Conservation (phyloP, 2,113 vertebrate genomes). For the Apodemus speciosus region DNA sequence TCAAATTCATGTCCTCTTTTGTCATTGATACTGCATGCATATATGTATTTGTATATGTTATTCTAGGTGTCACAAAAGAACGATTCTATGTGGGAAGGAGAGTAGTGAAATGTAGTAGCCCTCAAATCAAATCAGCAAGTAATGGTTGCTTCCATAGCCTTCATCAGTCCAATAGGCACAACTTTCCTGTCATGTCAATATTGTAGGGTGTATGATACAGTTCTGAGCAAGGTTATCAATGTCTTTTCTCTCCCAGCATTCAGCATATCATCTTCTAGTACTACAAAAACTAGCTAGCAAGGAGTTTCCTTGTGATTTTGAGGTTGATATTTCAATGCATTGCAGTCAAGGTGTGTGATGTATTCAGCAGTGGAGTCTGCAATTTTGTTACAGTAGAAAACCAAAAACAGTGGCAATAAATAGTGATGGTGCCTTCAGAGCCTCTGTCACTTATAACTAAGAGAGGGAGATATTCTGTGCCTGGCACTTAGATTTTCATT, state of each 20-base stretch:
- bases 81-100: constrained; percentile 7
- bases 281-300: neutral
- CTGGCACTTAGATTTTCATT: neutral
- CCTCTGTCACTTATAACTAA: neutral
- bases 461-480: neutral
- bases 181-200: neutral
- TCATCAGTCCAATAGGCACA: neutral
- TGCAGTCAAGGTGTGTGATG: neutral
- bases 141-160: neutral
- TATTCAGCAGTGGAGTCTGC: neutral
- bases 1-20: neutral
- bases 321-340: neutral
- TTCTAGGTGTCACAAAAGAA: constrained; percentile 8
- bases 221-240: neutral
- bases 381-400: neutral
- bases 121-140: too few relatives aligned
- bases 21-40: neutral
- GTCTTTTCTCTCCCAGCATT: neutral
- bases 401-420: neutral
- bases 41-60: neutral
- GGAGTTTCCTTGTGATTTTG: neutral
- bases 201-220: neutral
- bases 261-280: neutral
- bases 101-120: neutral
- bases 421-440: neutral